These are phyloP conservation scores for Nomada fabriciana DNA, from an alignment of 2,888 invertebrate genomes.

Conservation along the genomic window DNA sequence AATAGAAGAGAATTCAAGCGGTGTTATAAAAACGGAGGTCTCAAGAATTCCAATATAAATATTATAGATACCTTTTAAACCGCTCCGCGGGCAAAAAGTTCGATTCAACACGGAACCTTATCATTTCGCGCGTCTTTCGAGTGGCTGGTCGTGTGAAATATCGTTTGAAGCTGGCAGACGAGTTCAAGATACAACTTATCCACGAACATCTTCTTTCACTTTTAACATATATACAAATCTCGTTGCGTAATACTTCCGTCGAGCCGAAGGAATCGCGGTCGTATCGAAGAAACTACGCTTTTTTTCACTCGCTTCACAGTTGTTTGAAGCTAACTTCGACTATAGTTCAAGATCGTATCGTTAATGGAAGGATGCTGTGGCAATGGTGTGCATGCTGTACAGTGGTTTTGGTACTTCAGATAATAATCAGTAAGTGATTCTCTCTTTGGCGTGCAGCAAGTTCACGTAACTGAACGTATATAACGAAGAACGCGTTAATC, in stretches of 20 bases:
- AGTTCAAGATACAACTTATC: conserved; percentile 1
- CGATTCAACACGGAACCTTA: background rate
- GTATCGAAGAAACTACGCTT: background rate
- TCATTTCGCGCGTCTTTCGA: background rate
- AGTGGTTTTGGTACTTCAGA: background rate
- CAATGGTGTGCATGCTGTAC: background rate
- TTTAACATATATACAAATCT: conserved; percentile 5
- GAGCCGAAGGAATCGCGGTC: background rate
- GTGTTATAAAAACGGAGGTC: too few species aligned
- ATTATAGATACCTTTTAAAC: background rate
- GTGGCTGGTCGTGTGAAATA: background rate
- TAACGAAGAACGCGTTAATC: conserved; percentile 5
- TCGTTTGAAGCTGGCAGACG: background rate
- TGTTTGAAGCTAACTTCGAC: background rate
- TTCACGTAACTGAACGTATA: background rate
- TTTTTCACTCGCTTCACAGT: background rate
- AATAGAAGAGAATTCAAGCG: background rate
- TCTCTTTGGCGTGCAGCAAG: background rate
- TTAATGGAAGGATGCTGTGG: background rate
- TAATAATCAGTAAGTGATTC: background rate
- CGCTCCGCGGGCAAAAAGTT: background rate
- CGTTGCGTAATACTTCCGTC: conserved; percentile 7
- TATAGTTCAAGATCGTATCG: background rate
- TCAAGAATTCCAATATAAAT: background rate
- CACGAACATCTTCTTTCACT: background rate